Conservation (phyloP, 1,140 invertebrate species). For the Penaeus chinensis region DNA sequence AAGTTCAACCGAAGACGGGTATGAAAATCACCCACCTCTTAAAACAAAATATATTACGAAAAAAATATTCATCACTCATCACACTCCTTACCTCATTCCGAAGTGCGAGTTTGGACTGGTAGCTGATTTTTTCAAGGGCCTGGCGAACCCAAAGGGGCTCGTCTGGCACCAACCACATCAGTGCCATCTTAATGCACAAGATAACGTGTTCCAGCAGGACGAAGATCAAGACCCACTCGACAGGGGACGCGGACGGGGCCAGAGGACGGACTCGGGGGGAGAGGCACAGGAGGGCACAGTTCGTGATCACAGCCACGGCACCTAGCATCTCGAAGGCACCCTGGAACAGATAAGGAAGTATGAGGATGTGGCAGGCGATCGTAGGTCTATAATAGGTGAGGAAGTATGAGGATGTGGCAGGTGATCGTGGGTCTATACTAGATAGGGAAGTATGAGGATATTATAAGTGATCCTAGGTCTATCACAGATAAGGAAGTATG, state of each 20-base stretch:
- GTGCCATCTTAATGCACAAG: constrained; percentile 81
- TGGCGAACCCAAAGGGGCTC: constrained; percentile 91
- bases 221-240: constrained; percentile 87
- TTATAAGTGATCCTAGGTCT: too few species aligned
- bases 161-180: constrained; percentile 90
- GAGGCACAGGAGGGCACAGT: constrained; percentile 90
- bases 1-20: too few species aligned
- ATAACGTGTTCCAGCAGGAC: constrained; percentile 91
- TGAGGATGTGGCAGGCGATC: background rate
- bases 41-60: background rate
- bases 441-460: too few species aligned
- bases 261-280: constrained; percentile 90
- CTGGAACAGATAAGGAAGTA: constrained; percentile 17
- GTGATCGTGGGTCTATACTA: too few species aligned
- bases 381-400: too few species aligned
- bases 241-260: constrained; percentile 86
- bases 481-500: too few species aligned
- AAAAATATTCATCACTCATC: too few species aligned
- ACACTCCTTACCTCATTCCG: constrained; percentile 70
- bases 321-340: constrained; percentile 57
- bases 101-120: constrained; percentile 76
- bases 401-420: too few species aligned
- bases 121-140: constrained; percentile 69
- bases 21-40: background rate
- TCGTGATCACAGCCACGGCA: constrained; percentile 78